Evolutionary conservation across 2,797 vertebrate species (phyloP).

Genomic region (Threskiornis aethiopicus): DNA sequence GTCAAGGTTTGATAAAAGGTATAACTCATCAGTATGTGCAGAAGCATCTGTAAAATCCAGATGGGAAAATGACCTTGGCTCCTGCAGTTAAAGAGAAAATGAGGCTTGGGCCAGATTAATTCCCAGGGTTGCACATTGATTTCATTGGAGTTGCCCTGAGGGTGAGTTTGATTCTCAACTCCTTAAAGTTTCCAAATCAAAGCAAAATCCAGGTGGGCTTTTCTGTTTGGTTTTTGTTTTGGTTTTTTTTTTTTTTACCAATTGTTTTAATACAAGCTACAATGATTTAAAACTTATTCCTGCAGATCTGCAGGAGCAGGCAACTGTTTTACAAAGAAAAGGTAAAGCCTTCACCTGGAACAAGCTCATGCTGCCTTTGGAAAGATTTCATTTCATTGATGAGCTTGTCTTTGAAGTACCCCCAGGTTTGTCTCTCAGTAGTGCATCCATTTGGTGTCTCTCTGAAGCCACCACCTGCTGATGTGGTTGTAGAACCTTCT

Average conservation of each 20-base stretch:
- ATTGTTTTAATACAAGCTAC: neutral
- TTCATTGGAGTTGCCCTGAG: neutral
- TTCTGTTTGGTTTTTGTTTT: neutral
- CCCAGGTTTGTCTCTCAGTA: neutral
- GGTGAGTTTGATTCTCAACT: neutral
- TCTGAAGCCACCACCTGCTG: neutral
- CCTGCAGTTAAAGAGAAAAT: conserved; percentile 46
- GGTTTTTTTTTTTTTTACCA: too few species aligned
- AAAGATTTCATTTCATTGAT: neutral
- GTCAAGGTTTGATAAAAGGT: conserved; percentile 36
- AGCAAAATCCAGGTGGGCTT: neutral
- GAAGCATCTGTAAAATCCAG: conserved; percentile 30
- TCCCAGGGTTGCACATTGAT: conserved; percentile 3
- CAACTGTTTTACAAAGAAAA: neutral
- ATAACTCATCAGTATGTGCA: conserved; percentile 39
- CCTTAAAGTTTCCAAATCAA: neutral
- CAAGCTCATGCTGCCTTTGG: neutral
- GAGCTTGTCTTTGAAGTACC: neutral
- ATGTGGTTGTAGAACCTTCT: neutral
- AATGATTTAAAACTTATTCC: neutral
- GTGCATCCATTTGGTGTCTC: neutral
- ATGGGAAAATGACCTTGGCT: conserved; percentile 56
- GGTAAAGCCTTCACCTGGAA: neutral
- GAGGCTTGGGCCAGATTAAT: conserved; percentile 40
- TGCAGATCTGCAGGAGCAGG: neutral